Percentiles rank a stretch among this genome's conserved stretches.
These are phyloP conservation scores for Netelia melanura DNA, from an alignment of 2,888 invertebrate species.

Conservation along the genomic window DNA sequence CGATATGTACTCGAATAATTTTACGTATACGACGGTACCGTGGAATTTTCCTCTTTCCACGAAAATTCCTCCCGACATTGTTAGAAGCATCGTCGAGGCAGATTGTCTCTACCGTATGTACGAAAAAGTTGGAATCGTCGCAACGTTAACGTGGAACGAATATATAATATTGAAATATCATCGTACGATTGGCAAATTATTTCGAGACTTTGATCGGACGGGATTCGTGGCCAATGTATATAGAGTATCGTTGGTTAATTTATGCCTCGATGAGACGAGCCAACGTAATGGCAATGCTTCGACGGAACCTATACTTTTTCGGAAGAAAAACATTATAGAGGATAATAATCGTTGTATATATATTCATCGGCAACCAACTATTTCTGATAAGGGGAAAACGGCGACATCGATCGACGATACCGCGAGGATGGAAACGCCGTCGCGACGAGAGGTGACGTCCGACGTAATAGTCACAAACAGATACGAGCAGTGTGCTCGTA, in stretches of 20 bases:
- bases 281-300: conserved; percentile 70
- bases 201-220: conserved; percentile 86
- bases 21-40: conserved; percentile 87
- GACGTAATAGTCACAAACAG: conserved; percentile 77
- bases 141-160: conserved; percentile 88
- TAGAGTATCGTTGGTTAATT: conserved; percentile 84
- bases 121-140: conserved; percentile 84
- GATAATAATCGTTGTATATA: conserved; percentile 69
- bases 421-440: conserved; percentile 47
- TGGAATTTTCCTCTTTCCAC: conserved; percentile 89
- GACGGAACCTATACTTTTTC: not conserved
- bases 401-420: conserved; percentile 58
- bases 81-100: conserved; percentile 86
- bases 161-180: conserved; percentile 88
- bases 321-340: conserved; percentile 66
- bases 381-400: not conserved
- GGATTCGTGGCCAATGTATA: conserved; percentile 85
- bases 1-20: conserved; percentile 75
- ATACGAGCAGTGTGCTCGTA: conserved; percentile 83
- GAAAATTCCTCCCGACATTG: conserved; percentile 79
- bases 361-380: conserved; percentile 73
- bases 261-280: conserved; percentile 81
- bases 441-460: conserved; percentile 62
- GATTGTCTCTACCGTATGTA: conserved; percentile 89
- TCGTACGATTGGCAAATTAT: conserved; percentile 86